Percentiles rank a stretch among this genome's conserved stretches.
These are phyloP conservation scores for Myotis planiceps DNA, from an alignment of 2,797 vertebrate species.

Conservation along the genomic window DNA sequence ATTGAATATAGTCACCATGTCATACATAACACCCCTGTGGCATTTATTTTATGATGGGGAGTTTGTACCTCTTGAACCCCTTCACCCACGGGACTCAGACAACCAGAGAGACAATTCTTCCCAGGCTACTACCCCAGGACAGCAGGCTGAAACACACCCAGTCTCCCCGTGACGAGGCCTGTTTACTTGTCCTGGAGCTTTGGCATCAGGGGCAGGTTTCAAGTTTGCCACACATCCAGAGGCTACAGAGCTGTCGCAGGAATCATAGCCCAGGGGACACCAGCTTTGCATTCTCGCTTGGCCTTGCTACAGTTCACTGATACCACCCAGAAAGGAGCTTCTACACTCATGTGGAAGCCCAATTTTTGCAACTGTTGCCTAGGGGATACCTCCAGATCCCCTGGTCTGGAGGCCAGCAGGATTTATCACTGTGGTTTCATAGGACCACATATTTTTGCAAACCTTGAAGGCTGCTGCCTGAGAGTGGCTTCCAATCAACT, in stretches of 20 bases:
- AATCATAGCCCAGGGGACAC: not conserved
- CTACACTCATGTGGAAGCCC: not conserved
- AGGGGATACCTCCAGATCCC: not conserved
- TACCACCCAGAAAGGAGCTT: not conserved
- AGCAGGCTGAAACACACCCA: not conserved
- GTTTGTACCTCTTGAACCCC: not conserved
- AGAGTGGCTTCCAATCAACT: not conserved
- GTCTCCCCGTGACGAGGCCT: not conserved
- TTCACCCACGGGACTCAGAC: not conserved
- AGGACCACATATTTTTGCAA: not conserved
- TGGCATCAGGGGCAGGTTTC: not conserved
- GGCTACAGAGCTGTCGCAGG: not conserved
- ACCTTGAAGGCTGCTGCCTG: not conserved
- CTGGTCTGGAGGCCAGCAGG: not conserved
- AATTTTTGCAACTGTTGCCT: not conserved
- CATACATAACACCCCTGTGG: not conserved
- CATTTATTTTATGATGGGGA: not conserved
- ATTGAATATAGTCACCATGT: not conserved
- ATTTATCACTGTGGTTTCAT: not conserved
- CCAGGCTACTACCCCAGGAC: too few species aligned
- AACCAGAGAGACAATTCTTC: not conserved
- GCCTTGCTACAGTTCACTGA: not conserved
- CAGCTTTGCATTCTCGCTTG: too few species aligned
- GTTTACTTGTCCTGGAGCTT: not conserved
- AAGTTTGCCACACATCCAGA: accelerated